Percentiles rank a stretch among this genome's conserved stretches.
Conservation (phyloP, 2,888 invertebrate genomes). For the Eledone cirrhosa region DNA sequence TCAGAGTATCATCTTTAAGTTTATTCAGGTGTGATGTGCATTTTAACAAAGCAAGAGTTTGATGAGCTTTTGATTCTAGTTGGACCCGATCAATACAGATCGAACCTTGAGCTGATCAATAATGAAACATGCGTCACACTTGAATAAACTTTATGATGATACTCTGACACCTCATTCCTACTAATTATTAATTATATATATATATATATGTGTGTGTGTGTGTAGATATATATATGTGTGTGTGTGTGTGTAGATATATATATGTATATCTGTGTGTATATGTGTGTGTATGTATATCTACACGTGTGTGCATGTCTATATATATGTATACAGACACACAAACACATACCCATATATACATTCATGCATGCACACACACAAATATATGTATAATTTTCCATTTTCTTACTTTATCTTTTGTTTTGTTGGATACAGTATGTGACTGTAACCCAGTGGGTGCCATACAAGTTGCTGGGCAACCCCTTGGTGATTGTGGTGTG, state of each 20-base stretch:
- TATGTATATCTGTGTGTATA: slow-evolving; percentile 15
- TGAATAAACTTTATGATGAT: too few relatives aligned
- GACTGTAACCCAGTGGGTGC: slow-evolving; percentile 98
- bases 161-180: too few relatives aligned
- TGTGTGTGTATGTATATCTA: neutral
- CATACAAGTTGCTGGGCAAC: slow-evolving; percentile 79
- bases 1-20: too few relatives aligned
- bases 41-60: too few relatives aligned
- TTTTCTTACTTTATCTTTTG: neutral
- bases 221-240: slow-evolving; percentile 12
- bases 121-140: too few relatives aligned
- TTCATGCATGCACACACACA: too few relatives aligned
- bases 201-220: neutral
- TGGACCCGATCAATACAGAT: too few relatives aligned
- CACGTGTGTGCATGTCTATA: neutral
- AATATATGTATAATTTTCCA: neutral
- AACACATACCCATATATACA: too few relatives aligned
- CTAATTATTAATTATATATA: too few relatives aligned
- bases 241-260: slow-evolving; percentile 11
- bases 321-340: neutral
- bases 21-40: too few relatives aligned
- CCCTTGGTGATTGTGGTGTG: slow-evolving; percentile 64
- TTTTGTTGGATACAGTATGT: slow-evolving; percentile 71
- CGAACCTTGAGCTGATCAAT: too few relatives aligned
- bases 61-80: too few relatives aligned